Evolutionary conservation across 1,140 invertebrate genomes (phyloP).

Genomic region (Brachionus koreanus): DNA sequence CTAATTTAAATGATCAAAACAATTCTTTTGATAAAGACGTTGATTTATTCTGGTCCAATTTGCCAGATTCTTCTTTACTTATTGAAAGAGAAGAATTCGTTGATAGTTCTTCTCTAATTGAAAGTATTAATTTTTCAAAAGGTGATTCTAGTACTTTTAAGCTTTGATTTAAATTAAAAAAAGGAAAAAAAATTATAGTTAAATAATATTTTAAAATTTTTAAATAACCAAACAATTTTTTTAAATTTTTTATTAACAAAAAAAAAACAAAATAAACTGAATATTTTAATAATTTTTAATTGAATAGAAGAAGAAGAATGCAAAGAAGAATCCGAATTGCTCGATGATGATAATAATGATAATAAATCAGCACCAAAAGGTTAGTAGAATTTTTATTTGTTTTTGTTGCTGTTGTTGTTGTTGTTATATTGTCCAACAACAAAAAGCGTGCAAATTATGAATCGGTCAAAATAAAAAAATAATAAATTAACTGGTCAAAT

Average conservation of each 20-base stretch:
- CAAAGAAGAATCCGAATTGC: background rate
- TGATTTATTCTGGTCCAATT: background rate
- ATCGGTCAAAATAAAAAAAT: background rate
- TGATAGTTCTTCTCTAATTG: slow-evolving; percentile 26
- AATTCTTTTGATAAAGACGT: background rate
- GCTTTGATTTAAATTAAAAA: too few species aligned
- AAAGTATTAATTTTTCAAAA: background rate
- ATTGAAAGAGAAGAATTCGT: slow-evolving; percentile 28
- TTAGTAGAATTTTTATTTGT: background rate
- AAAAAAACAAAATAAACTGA: background rate
- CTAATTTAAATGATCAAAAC: too few species aligned
- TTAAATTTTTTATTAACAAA: background rate
- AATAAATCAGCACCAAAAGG: background rate
- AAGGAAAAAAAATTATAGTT: background rate
- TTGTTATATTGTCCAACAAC: too few species aligned
- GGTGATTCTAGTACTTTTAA: background rate
- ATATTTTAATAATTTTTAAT: background rate
- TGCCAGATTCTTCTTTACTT: background rate
- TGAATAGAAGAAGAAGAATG: background rate
- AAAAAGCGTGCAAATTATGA: background rate
- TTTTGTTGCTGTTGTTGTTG: too few species aligned
- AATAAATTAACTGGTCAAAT: slow-evolving; percentile 37
- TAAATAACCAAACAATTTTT: background rate
- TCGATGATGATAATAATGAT: background rate
- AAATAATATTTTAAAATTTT: background rate